Base-by-base conservation (phyloP, 2,113 vertebrate genomes). In the Speoplatyrhinus poulsoni region DNA sequence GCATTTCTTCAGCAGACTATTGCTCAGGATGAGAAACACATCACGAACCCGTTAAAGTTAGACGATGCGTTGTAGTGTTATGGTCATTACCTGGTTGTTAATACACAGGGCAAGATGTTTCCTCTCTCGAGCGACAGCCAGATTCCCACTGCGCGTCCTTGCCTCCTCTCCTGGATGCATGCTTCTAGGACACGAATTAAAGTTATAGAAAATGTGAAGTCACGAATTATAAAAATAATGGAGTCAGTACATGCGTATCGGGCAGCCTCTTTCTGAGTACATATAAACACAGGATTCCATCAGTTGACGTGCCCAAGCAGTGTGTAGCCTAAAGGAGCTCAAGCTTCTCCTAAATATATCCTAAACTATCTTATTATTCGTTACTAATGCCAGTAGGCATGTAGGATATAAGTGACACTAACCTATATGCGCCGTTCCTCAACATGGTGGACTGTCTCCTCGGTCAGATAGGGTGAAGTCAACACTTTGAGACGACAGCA, bases 71-170 rank as follows among this genome's bases (percentile, higher is more conserved):
- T 36, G 4, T 16, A 41, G 36, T 49, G n/a, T 6, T 19, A 13
- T 46, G 65, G 12, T 16, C 60, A 68, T 87, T 82, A 93, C 92
- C 92, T 92, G 90, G 82, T 82, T 87, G 15, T 77, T 87, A 59
- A 93, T 91, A 75, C 85, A 82, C 73, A 93, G 89, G 47, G 92
- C 87, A 50, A 92, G 88, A 80, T 90, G 88, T 72, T 83, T 91
- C 77, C 88, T 89, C 72, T 91, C 91, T 55, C 89, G 85, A 64
- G 85, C 68, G 66, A 26, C 67, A 47, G 74, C 16, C 83, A 68
- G 67, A 72, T 61, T 76, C 81, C 88, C 88, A 77, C 80, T 76
- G 78, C 89, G 87, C 81, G 86, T 80, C 88, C 87, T 89, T 70
- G 75, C 77, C 69, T 89, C 88, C 75, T 90, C 87, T 67, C 79